Evolutionary conservation across 64 coral and sea anemone genomes (phyloP).

Genomic region (Pocillopora damicornis): DNA sequence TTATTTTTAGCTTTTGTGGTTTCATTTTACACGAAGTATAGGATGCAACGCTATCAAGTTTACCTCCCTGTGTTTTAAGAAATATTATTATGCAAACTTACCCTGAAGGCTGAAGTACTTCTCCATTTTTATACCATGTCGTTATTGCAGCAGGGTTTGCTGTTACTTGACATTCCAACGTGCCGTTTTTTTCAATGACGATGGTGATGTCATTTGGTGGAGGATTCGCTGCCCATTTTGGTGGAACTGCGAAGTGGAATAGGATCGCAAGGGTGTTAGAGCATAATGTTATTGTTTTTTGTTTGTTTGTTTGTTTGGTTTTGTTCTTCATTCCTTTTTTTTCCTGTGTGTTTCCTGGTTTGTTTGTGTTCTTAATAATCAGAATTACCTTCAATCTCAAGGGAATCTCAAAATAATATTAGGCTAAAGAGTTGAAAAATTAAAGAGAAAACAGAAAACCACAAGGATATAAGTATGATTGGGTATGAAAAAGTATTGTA

Average conservation of each 20-base stretch:
- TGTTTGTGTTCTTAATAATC: too few relatives aligned
- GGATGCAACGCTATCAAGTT: too few relatives aligned
- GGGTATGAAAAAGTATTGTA: background rate
- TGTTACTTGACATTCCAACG: slow-evolving; percentile 31
- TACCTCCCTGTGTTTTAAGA: too few relatives aligned
- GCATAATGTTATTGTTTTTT: background rate
- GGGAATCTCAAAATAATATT: too few relatives aligned
- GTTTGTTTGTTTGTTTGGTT: too few relatives aligned
- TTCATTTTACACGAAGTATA: too few relatives aligned
- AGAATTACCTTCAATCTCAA: too few relatives aligned
- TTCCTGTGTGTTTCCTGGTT: too few relatives aligned
- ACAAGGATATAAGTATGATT: background rate
- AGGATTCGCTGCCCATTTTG: slow-evolving; percentile 20
- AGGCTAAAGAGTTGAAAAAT: too few relatives aligned
- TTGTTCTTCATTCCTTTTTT: too few relatives aligned
- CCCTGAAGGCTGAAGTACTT: background rate
- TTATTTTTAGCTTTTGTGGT: too few relatives aligned
- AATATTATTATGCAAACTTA: background rate
- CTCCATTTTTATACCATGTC: slow-evolving; percentile 38
- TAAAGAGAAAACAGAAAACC: too few relatives aligned
- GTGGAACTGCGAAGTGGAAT: slow-evolving; percentile 8
- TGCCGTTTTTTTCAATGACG: background rate
- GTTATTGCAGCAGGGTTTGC: slow-evolving; percentile 7
- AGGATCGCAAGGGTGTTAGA: background rate
- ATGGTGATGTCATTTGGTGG: slow-evolving; percentile 7